Percentiles rank a stretch among this genome's conserved stretches.
These are phyloP conservation scores for Microctonus brassicae DNA, from an alignment of 2,888 invertebrate genomes.

Conservation along the genomic window DNA sequence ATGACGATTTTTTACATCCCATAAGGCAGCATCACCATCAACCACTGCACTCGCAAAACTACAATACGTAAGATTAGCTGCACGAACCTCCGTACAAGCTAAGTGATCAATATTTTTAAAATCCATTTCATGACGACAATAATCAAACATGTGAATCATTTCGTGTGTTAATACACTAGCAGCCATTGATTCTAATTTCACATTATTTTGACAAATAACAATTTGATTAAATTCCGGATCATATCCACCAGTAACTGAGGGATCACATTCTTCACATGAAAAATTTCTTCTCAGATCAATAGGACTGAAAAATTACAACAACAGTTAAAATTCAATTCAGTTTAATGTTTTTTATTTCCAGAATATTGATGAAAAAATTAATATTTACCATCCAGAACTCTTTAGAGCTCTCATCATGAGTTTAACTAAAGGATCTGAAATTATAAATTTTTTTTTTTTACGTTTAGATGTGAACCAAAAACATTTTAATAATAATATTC, in stretches of 20 bases:
- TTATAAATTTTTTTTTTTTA: conserved; percentile 33
- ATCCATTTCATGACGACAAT: conserved; percentile 88
- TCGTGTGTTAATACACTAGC: conserved; percentile 91
- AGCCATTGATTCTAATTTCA: conserved; percentile 77
- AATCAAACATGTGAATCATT: conserved; percentile 97
- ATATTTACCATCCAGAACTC: conserved; percentile 81
- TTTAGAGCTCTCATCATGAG: conserved; percentile 88
- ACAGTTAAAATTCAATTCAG: conserved; percentile 5
- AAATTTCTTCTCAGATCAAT: conserved; percentile 89
- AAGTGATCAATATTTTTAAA: conserved; percentile 92
- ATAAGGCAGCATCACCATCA: conserved; percentile 82
- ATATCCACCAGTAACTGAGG: conserved; percentile 90
- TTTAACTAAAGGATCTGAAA: conserved; percentile 82
- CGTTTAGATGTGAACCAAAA: conserved; percentile 3
- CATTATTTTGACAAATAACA: conserved; percentile 91
- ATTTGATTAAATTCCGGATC: conserved; percentile 90
- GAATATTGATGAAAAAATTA: conserved; percentile 3
- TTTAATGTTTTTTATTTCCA: neutral
- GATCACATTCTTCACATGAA: conserved; percentile 91
- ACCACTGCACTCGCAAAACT: conserved; percentile 85
- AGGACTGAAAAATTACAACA: conserved; percentile 73
- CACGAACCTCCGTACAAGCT: conserved; percentile 95
- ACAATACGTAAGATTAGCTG: conserved; percentile 94
- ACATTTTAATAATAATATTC: neutral
- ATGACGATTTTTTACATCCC: conserved; percentile 82